Evolutionary conservation across 2,888 invertebrate genomes (phyloP).

Genomic region (Myopa testacea): DNA sequence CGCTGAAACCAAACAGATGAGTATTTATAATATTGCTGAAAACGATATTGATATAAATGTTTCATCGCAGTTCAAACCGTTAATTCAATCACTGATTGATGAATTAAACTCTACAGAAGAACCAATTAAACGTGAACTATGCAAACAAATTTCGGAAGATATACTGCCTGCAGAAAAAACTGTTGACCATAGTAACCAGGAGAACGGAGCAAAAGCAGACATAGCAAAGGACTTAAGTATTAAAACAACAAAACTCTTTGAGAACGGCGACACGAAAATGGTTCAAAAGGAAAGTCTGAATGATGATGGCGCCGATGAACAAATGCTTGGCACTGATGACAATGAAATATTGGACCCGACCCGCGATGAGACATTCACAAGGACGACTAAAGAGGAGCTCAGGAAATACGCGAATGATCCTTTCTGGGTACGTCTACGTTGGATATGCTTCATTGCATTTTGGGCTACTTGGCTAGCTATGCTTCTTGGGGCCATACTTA

Average conservation of each 20-base stretch:
- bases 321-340: conserved; percentile 74
- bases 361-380: conserved; percentile 81
- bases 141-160: conserved; percentile 55
- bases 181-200: background rate
- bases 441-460: conserved; percentile 90
- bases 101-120: too few species aligned
- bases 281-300: conserved; percentile 68
- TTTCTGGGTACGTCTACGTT: conserved; percentile 94
- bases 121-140: too few species aligned
- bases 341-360: conserved; percentile 73
- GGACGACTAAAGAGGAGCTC: conserved; percentile 95
- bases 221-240: background rate
- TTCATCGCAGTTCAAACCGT: conserved; percentile 10
- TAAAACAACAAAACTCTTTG: background rate
- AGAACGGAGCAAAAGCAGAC: background rate
- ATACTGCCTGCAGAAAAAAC: conserved; percentile 42
- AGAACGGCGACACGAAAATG: conserved; percentile 61
- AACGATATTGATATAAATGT: conserved; percentile 22
- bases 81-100: too few species aligned
- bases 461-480: conserved; percentile 95
- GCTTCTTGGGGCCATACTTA: conserved; percentile 92
- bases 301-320: conserved; percentile 79
- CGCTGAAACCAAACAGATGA: conserved; percentile 45
- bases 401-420: conserved; percentile 97
- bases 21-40: conserved; percentile 25